These are phyloP conservation scores for Drosophila yakuba DNA, from an alignment of 1,140 invertebrate species.

Conservation along the genomic window DNA sequence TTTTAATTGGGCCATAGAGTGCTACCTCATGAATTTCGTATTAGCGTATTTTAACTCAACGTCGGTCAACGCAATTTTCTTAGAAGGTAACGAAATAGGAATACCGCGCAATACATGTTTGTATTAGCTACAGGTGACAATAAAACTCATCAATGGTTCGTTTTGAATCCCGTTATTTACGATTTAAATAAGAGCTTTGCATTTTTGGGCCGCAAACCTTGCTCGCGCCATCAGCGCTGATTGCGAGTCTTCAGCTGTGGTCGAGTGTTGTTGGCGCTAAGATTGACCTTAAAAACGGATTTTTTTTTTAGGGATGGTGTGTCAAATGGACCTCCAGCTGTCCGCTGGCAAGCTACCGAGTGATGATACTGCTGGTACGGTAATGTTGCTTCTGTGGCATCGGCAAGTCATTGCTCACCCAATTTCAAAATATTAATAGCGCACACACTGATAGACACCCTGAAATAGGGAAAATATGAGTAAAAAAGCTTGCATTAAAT, in stretches of 20 bases:
- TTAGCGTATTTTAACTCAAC: no score
- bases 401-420: slow-evolving; percentile 77
- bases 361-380: slow-evolving; percentile 45
- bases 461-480: slow-evolving; percentile 22
- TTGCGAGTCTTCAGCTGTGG: slow-evolving; percentile 31
- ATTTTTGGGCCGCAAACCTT: slow-evolving; percentile 14
- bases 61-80: no score
- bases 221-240: slow-evolving; percentile 22
- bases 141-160: not conserved
- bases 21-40: no score
- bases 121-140: not conserved
- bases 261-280: slow-evolving; percentile 40
- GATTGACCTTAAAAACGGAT: slow-evolving; percentile 69
- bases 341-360: slow-evolving; percentile 34
- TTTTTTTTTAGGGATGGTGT: slow-evolving; percentile 53
- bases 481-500: slow-evolving; percentile 52
- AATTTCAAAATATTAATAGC: slow-evolving; percentile 74
- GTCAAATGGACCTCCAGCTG: slow-evolving; percentile 63
- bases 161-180: not conserved
- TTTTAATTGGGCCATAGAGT: no score
- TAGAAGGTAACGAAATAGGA: no score
- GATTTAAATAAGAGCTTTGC: slow-evolving; percentile 14
- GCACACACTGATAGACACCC: slow-evolving; percentile 22
- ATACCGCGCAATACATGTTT: no score
- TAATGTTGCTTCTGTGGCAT: slow-evolving; percentile 45